phyloP scores from a whole-genome alignment of 1,140 invertebrate genomes.

The honey bee (Apis mellifera) region DNA sequence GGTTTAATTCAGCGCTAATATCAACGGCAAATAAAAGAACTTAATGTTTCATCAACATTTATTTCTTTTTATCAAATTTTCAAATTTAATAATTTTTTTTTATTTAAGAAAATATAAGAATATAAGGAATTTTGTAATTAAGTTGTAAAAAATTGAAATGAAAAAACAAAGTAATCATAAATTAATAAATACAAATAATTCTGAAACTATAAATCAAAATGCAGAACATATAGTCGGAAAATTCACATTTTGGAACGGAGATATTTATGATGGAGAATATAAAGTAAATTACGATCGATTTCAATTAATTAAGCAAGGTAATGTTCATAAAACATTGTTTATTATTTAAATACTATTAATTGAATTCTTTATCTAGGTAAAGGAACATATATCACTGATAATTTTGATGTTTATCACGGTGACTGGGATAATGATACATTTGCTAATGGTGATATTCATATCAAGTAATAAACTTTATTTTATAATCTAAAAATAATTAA shows the following conservation, averaged over 20 bases:
- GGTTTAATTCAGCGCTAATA: constrained; percentile 15
- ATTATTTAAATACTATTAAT: neutral
- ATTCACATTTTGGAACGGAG: constrained; percentile 63
- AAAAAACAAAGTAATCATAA: neutral
- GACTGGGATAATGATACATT: constrained; percentile 58
- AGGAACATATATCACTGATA: constrained; percentile 60
- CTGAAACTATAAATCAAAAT: neutral
- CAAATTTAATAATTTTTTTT: neutral
- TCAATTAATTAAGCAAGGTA: constrained; percentile 60
- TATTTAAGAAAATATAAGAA: neutral
- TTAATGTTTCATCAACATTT: neutral
- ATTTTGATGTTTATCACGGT: constrained; percentile 61
- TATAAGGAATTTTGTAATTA: neutral
- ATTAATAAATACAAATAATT: neutral
- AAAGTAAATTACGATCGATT: constrained; percentile 26
- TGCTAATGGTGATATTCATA: constrained; percentile 25
- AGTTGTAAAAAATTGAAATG: neutral
- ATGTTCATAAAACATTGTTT: neutral
- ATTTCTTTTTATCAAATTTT: neutral
- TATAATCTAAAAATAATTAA: neutral
- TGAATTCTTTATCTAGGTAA: constrained; percentile 5
- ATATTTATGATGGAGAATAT: constrained; percentile 61
- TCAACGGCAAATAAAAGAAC: neutral
- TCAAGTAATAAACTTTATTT: constrained; percentile 50
- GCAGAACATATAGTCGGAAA: neutral